Evolutionary conservation across 2,888 invertebrate species (phyloP).

Genomic region (Apamea anceps): DNA sequence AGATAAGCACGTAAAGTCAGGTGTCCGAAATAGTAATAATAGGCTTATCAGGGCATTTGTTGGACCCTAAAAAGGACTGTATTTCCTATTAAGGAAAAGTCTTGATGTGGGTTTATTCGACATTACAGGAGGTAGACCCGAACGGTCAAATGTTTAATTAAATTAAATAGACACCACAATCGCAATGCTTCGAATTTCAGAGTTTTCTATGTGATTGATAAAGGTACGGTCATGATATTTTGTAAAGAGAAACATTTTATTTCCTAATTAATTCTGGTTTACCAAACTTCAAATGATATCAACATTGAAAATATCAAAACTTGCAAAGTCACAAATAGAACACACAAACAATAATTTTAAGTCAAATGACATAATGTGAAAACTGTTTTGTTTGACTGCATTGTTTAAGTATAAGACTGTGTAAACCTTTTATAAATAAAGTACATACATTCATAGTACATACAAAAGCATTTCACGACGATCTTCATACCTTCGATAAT

Average conservation of each 20-base stretch:
- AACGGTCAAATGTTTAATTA: conserved; percentile 31
- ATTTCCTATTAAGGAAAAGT: conserved; percentile 25
- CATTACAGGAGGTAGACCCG: conserved; percentile 10
- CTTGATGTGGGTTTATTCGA: conserved; percentile 43
- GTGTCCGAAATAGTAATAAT: conserved; percentile 43
- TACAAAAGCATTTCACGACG: neutral
- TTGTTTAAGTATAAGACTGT: neutral
- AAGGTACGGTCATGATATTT: neutral
- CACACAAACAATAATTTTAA: neutral
- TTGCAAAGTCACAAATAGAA: neutral
- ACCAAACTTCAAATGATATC: neutral
- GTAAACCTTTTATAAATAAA: neutral
- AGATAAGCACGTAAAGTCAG: conserved; percentile 55
- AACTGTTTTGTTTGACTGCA: neutral
- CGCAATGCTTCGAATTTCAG: neutral
- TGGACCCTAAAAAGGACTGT: conserved; percentile 24
- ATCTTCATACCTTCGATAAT: neutral
- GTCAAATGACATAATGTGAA: neutral
- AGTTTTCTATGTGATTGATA: conserved; percentile 20
- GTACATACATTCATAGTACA: neutral
- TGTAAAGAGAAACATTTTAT: neutral
- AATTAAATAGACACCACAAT: conserved; percentile 22
- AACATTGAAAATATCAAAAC: neutral
- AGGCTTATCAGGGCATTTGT: conserved; percentile 40
- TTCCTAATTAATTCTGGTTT: conserved; percentile 14